Percentiles rank a stretch among this genome's conserved stretches.
Evolutionary conservation across 1,140 invertebrate species (phyloP).

Genomic region (Laodelphax striatellus): DNA sequence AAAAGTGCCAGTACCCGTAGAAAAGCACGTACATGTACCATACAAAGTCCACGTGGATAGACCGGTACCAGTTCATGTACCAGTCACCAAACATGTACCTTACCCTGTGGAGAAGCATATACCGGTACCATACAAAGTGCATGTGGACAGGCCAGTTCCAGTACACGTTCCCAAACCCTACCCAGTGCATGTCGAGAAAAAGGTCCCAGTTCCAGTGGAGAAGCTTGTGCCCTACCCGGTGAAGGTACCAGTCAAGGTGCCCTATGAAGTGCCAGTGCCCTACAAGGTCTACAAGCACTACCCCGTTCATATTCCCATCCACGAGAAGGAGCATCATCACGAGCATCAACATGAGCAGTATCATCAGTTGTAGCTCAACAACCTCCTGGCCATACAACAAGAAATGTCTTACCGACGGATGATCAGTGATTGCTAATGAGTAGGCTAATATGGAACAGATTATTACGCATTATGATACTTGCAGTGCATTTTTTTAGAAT

Average conservation of each 20-base stretch:
- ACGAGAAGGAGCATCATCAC: background rate
- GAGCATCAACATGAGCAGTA: no score
- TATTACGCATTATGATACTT: no score
- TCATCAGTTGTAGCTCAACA: no score
- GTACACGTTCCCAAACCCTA: conserved; percentile 22
- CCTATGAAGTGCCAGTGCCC: conserved; percentile 29
- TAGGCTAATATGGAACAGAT: no score
- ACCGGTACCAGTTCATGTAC: conserved; percentile 28
- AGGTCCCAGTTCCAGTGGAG: conserved; percentile 32
- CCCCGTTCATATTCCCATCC: conserved; percentile 34
- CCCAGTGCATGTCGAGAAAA: conserved; percentile 21
- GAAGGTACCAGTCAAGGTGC: conserved; percentile 39
- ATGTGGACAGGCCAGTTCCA: conserved; percentile 30
- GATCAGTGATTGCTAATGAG: no score
- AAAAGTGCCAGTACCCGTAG: conserved; percentile 18
- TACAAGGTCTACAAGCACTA: conserved; percentile 59
- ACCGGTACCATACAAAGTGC: conserved; percentile 41
- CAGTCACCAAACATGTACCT: conserved; percentile 52
- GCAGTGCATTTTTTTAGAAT: no score
- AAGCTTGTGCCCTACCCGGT: conserved; percentile 55
- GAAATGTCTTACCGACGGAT: no score
- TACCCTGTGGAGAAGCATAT: conserved; percentile 29
- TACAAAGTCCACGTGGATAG: conserved; percentile 41
- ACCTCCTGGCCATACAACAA: no score
- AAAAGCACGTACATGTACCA: conserved; percentile 42